Evolutionary conservation across 2,113 vertebrate genomes (phyloP), one percentile per base, ranked within the genome.

Genomic region (Hippopotamus amphibius): DNA sequence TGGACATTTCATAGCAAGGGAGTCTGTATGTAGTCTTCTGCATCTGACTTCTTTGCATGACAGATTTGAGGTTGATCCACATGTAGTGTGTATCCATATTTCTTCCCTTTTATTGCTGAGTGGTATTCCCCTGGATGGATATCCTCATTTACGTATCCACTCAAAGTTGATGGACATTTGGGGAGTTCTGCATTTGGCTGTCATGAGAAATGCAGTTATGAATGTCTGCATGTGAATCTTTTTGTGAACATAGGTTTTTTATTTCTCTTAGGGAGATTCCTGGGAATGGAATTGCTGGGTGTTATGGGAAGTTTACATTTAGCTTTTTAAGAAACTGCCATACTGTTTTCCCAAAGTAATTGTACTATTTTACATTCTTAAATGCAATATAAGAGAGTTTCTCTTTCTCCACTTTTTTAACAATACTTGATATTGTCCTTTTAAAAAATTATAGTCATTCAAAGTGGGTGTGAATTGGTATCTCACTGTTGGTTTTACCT

Each of bases 21-120:
- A 30, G 10, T 48, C 26, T 30, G 37, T 28, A 26, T 22, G 11
- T 16, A 26, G 65, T 72, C 37, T 72, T 93, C 41, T 72, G 86
- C 16, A 76, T 24, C 57, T 37, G 68, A 16, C n/a, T 72, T 46
- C 22, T 91, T 24, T 61, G 83, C 16, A 30, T 14, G 8, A 26
- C 1, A 63, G 69, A 43, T 41, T 30, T 0, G 6, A 79, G 57
- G 66, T 53, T 74, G 26, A 28, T 13, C 33, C 50, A 37, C 1
- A 1, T 14, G 46, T 2, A 33, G 37, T 15, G 2, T 14, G n/a
- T 10, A 8, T 46, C n/a, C 1, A 55, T 19, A 3, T 33, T 43
- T 41, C 53, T 10, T 65, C 19, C 15, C 55, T 65, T 55, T 41
- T 33, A 9, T 41, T 8, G 30, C 28, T 8, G 30, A 66, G 46